phyloP scores from a whole-genome alignment of 1,140 invertebrate genomes.

The Leptinotarsa lineolata region DNA sequence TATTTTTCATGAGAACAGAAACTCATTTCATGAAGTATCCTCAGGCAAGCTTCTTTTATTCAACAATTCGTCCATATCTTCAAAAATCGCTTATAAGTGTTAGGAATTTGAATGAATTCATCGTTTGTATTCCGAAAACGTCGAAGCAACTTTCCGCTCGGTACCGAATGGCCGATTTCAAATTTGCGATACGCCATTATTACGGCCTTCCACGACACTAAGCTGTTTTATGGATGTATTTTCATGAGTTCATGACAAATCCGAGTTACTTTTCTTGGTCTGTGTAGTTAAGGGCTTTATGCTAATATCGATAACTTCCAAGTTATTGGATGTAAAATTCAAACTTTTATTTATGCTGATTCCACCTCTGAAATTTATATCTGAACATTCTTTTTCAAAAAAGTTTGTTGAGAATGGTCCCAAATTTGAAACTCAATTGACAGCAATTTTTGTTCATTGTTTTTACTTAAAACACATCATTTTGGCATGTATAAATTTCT shows the following conservation, averaged over 20 bases:
- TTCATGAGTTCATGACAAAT: background rate
- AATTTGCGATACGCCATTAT: conserved; percentile 21
- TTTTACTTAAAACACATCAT: too few species aligned
- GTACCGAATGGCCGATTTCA: conserved; percentile 13
- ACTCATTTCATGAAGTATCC: too few species aligned
- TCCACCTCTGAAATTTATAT: too few species aligned
- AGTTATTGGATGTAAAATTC: too few species aligned
- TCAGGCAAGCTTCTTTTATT: conserved; percentile 2
- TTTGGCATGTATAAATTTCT: too few species aligned
- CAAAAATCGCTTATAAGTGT: conserved; percentile 20
- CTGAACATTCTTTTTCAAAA: too few species aligned
- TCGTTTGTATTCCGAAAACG: conserved; percentile 13
- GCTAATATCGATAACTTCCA: too few species aligned
- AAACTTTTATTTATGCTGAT: too few species aligned
- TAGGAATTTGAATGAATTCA: conserved; percentile 15
- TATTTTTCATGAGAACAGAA: too few species aligned
- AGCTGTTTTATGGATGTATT: conserved; percentile 15
- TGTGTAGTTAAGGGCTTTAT: background rate
- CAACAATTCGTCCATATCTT: conserved; percentile 1
- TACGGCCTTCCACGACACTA: conserved; percentile 3
- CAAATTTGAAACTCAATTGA: too few species aligned
- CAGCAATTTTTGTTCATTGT: too few species aligned
- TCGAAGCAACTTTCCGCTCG: background rate
- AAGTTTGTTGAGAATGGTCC: too few species aligned
- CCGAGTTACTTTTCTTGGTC: background rate